Percentiles rank a stretch among this genome's conserved stretches.
Evolutionary conservation across 2,797 vertebrate species (phyloP).

Genomic region (Enteromius afrohamiltoni): DNA sequence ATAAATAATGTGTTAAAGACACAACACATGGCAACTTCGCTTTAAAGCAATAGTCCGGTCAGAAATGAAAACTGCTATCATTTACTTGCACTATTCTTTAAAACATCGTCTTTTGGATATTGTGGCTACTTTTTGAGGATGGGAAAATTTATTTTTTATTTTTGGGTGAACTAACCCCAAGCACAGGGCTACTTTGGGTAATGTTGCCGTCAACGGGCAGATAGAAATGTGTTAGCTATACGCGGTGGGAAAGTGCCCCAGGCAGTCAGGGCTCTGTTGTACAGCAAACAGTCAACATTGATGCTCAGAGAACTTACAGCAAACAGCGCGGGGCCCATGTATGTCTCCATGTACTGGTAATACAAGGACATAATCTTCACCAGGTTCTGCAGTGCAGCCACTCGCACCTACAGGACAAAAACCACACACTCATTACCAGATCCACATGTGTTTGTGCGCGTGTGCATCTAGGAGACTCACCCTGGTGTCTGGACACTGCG

Average conservation of each 20-base stretch:
- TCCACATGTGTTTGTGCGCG: no score
- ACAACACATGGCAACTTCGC: no score
- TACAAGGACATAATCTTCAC: slow-evolving; percentile 99
- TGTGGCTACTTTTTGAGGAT: neutral
- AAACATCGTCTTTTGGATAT: neutral
- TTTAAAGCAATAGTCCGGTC: no score
- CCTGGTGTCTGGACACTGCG: slow-evolving; percentile 95
- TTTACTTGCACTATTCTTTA: neutral
- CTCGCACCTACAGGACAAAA: slow-evolving; percentile 83
- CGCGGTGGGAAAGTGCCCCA: no score
- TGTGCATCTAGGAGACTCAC: slow-evolving; percentile 75
- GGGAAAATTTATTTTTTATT: no score
- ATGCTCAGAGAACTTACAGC: slow-evolving; percentile 82
- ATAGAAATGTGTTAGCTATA: no score
- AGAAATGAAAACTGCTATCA: no score
- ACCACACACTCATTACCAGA: neutral
- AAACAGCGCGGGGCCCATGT: slow-evolving; percentile 97
- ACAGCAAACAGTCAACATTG: neutral
- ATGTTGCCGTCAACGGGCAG: no score
- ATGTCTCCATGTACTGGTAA: slow-evolving; percentile 99
- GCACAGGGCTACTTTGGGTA: no score
- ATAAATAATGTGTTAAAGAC: neutral
- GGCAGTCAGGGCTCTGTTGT: no score
- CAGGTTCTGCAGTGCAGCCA: slow-evolving; percentile 96
- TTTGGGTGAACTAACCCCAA: neutral